Conservation (phyloP, 2,797 vertebrate species). For the Zalophus californianus region DNA sequence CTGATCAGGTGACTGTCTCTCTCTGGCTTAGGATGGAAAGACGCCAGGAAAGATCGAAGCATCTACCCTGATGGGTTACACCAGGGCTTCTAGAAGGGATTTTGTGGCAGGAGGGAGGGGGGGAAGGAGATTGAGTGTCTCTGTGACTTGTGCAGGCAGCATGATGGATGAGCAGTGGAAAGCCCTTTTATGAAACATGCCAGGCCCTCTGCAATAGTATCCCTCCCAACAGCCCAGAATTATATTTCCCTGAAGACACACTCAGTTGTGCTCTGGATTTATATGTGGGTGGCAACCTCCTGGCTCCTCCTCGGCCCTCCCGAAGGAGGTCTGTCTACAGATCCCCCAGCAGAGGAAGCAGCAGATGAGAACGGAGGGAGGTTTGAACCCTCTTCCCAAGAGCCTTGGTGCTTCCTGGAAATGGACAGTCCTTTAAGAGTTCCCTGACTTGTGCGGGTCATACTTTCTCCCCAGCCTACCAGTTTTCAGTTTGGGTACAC, state of each 20-base stretch:
- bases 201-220: slow-evolving; percentile 47
- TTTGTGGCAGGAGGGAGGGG: slow-evolving; percentile 67
- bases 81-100: slow-evolving; percentile 62
- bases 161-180: slow-evolving; percentile 53
- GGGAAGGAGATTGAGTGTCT: slow-evolving; percentile 73
- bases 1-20: slow-evolving; percentile 67
- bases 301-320: neutral
- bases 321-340: neutral
- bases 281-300: neutral
- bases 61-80: slow-evolving; percentile 63
- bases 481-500: neutral
- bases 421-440: neutral
- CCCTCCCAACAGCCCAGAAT: slow-evolving; percentile 21
- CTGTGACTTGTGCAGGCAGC: slow-evolving; percentile 1
- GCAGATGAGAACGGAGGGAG: neutral
- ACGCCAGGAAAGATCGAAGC: slow-evolving; percentile 78
- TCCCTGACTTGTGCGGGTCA: neutral
- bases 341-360: neutral
- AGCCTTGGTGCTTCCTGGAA: neutral
- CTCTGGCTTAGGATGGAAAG: slow-evolving; percentile 71
- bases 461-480: neutral
- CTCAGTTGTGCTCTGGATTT: neutral
- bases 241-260: slow-evolving; percentile 51
- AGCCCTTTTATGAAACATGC: slow-evolving; percentile 27
- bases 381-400: neutral